phyloP scores from a whole-genome alignment of 1,140 invertebrate genomes.

The Anagrus nilaparvatae region DNA sequence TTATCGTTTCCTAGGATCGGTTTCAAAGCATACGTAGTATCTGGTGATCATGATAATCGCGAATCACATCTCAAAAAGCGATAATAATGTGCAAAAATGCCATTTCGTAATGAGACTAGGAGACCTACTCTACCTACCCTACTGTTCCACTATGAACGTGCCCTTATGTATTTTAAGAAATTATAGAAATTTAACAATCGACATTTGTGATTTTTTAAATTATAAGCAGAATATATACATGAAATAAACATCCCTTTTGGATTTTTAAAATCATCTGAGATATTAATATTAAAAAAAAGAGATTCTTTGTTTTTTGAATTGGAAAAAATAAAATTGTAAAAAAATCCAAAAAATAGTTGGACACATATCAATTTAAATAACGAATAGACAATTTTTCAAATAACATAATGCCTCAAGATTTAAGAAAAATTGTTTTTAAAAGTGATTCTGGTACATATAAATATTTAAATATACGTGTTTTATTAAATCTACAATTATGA shows the following conservation, averaged over 20 bases:
- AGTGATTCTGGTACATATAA: conserved; percentile 22
- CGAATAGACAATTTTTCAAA: conserved; percentile 30
- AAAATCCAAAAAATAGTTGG: conserved; percentile 17
- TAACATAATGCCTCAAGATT: conserved; percentile 26
- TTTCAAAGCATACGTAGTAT: too few species aligned
- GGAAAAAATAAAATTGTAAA: conserved; percentile 22
- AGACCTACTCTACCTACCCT: too few species aligned
- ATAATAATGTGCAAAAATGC: too few species aligned
- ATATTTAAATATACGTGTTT: conserved; percentile 11
- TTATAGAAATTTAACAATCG: too few species aligned
- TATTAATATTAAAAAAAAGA: conserved; percentile 17
- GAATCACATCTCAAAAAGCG: too few species aligned
- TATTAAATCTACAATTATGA: conserved; percentile 1
- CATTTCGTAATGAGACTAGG: too few species aligned
- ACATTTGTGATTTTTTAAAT: too few species aligned
- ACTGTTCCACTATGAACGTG: too few species aligned
- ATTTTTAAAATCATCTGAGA: conserved; percentile 20
- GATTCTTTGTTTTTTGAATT: conserved; percentile 21
- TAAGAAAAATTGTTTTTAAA: conserved; percentile 28
- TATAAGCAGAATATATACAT: conserved; percentile 19
- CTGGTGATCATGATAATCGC: too few species aligned
- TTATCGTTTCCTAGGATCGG: too few species aligned
- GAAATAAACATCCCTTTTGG: conserved; percentile 25
- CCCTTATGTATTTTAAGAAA: too few species aligned
- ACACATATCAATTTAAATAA: conserved; percentile 17